Conservation (phyloP, 92 coral and sea anemone species). For the Zoanthus solanderi region DNA sequence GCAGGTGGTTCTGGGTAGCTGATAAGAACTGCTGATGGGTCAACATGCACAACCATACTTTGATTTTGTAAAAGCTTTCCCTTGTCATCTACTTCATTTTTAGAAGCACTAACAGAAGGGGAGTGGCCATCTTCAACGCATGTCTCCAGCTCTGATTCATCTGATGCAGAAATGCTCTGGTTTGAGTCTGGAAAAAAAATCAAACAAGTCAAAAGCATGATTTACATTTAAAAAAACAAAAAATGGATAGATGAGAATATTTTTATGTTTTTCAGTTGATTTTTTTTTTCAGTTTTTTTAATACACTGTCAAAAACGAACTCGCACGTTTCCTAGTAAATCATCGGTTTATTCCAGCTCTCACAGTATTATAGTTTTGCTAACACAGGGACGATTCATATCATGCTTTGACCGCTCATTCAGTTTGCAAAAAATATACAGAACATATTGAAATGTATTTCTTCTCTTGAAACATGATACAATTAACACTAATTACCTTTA, state of each 20-base stretch:
- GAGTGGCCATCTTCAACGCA: conserved; percentile 1
- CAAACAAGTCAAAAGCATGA: background rate
- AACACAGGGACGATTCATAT: too few species aligned
- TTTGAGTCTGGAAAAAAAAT: conserved; percentile 27
- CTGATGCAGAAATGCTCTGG: conserved; percentile 38
- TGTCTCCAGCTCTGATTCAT: conserved; percentile 11
- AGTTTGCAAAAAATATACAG: too few species aligned
- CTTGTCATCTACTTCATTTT: background rate
- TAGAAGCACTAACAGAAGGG: background rate
- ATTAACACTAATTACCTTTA: too few species aligned
- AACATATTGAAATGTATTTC: too few species aligned
- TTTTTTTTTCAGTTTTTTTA: too few species aligned
- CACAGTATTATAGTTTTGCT: too few species aligned
- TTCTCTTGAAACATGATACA: too few species aligned
- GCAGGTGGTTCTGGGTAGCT: conserved; percentile 11
- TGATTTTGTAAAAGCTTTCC: background rate
- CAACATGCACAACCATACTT: conserved; percentile 34
- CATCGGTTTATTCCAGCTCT: too few species aligned
- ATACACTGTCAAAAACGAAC: too few species aligned
- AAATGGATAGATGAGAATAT: background rate
- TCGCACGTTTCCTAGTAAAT: too few species aligned
- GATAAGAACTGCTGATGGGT: conserved; percentile 37
- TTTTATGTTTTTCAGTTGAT: background rate
- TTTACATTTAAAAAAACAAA: background rate
- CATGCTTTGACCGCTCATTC: too few species aligned